Evolutionary conservation across 2,888 invertebrate species (phyloP), one percentile per base, ranked within the genome.

Genomic region (Morpho deidamia): DNA sequence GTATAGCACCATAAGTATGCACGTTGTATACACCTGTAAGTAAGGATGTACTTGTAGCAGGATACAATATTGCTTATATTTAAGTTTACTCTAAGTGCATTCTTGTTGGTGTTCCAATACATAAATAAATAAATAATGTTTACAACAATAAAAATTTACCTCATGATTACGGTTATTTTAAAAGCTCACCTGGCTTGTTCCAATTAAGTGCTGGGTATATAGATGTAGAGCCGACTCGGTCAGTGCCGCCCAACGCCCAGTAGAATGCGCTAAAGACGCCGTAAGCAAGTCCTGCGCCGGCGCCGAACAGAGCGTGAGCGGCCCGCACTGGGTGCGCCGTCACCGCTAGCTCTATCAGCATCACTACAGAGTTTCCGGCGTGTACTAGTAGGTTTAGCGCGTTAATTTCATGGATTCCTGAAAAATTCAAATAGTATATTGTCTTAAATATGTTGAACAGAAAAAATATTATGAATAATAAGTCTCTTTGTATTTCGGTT

Each of bases 191-290:
- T 0, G 95, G 94, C 51, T 92, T 91, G 56, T 91, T 85, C 96
- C 96, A 96, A 76, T 96, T 92, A 38, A 96, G 82, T 0, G 95
- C 91, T 35, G 92, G 91, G 72, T 96, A 96, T 58, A 96, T 95
- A 56, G 91, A 93, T 0, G 89, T 90, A 8, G 91, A 71, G 0
- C 94, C 94, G 39, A 82, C 60, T 32, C 88, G 67, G 66, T 90
- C 89, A 0, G 89, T 90, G 8, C 90, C 90, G 0, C 90, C 90
- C 1, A 76, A 70, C 0, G 78, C 80, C 83, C 85, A 90, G 69
- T 90, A 90, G 58, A 89, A 66, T n/a, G 81, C 84, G 62, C 90
- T 89, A 69, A 90, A 90, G 7, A 88, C 66, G 0, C 88, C 89
- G 66, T 91, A 92, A 7, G 83, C 71, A 11, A 91, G 65, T 0